Base-by-base conservation (phyloP, 2,888 invertebrate species). In the Agriopis leucophaearia region DNA sequence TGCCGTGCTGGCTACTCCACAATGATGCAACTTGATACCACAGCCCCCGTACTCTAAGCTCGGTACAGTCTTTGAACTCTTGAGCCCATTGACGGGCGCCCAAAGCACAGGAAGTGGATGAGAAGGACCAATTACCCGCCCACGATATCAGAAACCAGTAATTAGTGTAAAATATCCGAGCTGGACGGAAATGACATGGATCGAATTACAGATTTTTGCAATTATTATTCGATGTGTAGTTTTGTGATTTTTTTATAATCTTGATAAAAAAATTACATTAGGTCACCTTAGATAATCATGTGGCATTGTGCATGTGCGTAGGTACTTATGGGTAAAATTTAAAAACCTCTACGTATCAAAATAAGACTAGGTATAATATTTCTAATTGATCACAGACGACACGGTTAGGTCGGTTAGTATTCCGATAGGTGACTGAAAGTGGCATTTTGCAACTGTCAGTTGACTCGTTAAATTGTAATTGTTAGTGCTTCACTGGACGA, bases 61-160 rank as follows among this genome's bases (percentile, higher is more conserved):
- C 88, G 86, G 83, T 84, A 82, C 77, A 81, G 64, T 74, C 70
- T 78, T 81, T 82, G 80, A 85, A 83, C 82, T 79, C 78, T 75
- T 74, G 74, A 73, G 59, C 59, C 82, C 83, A 85, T 86, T 86
- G 82, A 86, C 74, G 66, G 75, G 75, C 78, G 77, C 80, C 85
- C 88, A 90, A 92, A 91, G 90, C 91, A 88, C 94, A 92, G 94
- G 93, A 93, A 93, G 92, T 89, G 84, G 83, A 88, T 88, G 88
- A 91, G 89, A 89, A 87, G 85, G 88, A 86, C 91, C 90, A 92
- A 93, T 92, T 90, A 89, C 88, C 88, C 94, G 92, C 94, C 93
- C 89, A 88, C 89, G 94, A 85, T 80, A 94, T 86, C 78, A 81
- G 92, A 93, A 92, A 91, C 93, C 92, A 75, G 89, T 86, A 93